Percentiles rank a stretch among this genome's conserved stretches.
Evolutionary conservation across 2,797 vertebrate species (phyloP).

Genomic region (Oreortyx pictus): DNA sequence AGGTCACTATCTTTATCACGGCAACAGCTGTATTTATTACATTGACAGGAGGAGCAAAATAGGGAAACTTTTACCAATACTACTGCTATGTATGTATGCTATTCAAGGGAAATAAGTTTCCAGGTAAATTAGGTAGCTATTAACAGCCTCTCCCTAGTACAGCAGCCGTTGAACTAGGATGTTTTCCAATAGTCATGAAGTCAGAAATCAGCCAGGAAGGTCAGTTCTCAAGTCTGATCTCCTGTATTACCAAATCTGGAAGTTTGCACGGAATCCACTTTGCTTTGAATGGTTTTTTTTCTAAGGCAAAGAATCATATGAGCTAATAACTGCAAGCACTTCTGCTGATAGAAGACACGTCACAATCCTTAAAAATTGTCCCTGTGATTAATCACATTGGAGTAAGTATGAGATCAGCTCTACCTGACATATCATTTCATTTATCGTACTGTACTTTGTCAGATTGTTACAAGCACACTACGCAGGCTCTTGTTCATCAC

Average conservation of each 20-base stretch:
- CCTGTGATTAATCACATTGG: background rate
- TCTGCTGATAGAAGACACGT: background rate
- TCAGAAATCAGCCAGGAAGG: background rate
- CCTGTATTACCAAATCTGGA: background rate
- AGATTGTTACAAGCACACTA: too few relatives aligned
- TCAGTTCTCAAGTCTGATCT: background rate
- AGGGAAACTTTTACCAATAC: background rate
- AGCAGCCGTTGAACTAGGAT: background rate
- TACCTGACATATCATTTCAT: background rate
- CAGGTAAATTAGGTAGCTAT: background rate
- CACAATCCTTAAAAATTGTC: background rate
- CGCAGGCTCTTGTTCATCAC: too few relatives aligned
- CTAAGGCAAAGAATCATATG: background rate
- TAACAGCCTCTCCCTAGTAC: background rate
- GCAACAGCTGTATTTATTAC: background rate
- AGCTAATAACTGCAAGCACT: background rate
- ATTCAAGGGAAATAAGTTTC: background rate
- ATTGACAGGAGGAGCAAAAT: background rate
- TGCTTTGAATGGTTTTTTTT: background rate
- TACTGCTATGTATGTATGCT: background rate
- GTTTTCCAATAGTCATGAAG: background rate
- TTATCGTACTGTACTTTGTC: background rate
- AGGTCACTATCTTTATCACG: background rate
- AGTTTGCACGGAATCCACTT: background rate
- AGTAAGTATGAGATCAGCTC: too few relatives aligned